These are phyloP conservation scores for Autographa pulchrina DNA, from an alignment of 2,888 invertebrate genomes.

Conservation along the genomic window DNA sequence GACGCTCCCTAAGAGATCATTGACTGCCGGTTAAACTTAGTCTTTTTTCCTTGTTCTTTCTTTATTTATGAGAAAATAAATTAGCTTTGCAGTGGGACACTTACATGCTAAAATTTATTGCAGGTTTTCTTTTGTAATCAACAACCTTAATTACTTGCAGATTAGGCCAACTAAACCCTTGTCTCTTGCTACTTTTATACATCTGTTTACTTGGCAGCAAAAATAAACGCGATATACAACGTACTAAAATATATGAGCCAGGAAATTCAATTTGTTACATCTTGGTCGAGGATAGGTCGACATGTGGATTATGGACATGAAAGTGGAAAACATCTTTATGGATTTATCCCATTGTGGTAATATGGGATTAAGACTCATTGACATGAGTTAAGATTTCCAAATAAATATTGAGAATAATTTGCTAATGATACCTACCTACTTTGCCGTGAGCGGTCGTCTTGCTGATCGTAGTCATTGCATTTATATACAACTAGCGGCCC, in stretches of 20 bases:
- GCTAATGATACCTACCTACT: background rate
- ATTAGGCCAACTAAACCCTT: slow-evolving; percentile 21
- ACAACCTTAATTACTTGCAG: background rate
- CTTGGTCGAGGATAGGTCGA: slow-evolving; percentile 29
- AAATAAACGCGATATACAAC: slow-evolving; percentile 40
- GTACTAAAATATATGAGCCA: slow-evolving; percentile 46
- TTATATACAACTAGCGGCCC: too few relatives aligned
- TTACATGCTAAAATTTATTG: background rate
- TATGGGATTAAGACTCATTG: background rate
- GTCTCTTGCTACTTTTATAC: slow-evolving; percentile 33
- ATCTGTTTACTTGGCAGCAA: slow-evolving; percentile 42
- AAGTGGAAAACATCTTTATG: slow-evolving; percentile 19
- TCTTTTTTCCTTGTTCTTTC: too few relatives aligned
- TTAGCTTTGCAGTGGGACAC: background rate
- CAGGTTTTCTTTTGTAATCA: background rate
- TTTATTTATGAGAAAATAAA: background rate
- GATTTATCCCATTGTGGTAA: slow-evolving; percentile 8
- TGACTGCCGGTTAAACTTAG: too few relatives aligned
- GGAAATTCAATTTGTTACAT: slow-evolving; percentile 55
- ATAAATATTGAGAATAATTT: background rate
- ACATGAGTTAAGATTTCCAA: background rate
- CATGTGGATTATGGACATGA: slow-evolving; percentile 20
- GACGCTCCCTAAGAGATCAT: too few relatives aligned
- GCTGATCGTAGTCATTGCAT: too few relatives aligned
- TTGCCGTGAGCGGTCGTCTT: too few relatives aligned